A percentile compares a stretch with the other conserved stretches of the same genome.
phyloP scores from a whole-genome alignment of 2,113 vertebrate genomes.

The Mastomys natalensis region DNA sequence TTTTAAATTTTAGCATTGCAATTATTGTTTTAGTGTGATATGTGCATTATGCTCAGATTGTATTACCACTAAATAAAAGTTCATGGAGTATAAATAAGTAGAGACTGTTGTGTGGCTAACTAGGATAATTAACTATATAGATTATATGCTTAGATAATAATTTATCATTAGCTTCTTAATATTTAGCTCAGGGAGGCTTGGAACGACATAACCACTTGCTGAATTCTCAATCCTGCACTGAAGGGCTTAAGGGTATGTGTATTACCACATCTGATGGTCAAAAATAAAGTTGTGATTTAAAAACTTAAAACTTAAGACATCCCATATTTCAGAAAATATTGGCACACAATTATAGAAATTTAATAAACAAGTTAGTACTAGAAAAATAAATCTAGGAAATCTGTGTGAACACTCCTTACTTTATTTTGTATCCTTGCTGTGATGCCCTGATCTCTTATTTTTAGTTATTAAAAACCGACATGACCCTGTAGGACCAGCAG shows the following conservation, averaged over 20 bases:
- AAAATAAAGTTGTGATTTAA: neutral
- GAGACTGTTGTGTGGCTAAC: neutral
- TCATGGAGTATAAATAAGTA: neutral
- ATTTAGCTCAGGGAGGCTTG: neutral
- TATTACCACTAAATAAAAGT: neutral
- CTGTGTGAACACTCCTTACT: no score
- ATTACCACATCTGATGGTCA: rapidly evolving
- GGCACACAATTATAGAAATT: neutral
- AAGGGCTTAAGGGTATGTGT: no score
- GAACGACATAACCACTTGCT: neutral
- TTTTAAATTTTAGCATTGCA: neutral
- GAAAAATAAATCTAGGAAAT: neutral
- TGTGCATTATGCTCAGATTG: neutral
- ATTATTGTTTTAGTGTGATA: neutral
- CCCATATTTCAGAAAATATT: neutral
- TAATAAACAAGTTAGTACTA: neutral
- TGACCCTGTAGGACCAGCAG: no score
- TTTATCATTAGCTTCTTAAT: neutral
- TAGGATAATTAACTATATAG: neutral
- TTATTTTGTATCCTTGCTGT: no score
- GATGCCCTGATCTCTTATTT: neutral
- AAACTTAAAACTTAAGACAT: neutral
- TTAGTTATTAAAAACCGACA: neutral
- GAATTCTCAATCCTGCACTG: rapidly evolving
- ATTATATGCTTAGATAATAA: neutral